Base-by-base conservation (phyloP, 1,140 invertebrate genomes). In the Bursaphelenchus mucronatus region DNA sequence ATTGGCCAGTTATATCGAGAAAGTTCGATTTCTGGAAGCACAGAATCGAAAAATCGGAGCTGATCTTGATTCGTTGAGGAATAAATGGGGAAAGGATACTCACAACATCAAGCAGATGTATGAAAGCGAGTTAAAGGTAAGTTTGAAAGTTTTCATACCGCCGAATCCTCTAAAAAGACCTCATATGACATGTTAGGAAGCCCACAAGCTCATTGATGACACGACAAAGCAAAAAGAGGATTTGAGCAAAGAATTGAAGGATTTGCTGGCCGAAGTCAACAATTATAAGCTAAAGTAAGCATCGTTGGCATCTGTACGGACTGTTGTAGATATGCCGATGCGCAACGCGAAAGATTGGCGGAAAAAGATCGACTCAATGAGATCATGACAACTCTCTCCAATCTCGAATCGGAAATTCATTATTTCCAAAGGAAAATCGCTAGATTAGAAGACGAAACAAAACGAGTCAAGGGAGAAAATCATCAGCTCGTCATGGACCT, bases 1-100 rank as follows among this genome's bases (percentile, higher is more conserved):
- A 52, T 82, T 84, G 58, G 84, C 83, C 55, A 72, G 69, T 62
- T 85, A 85, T 73, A 85, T 85, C 65, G 84, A 85, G 65, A 75
- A 84, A 54, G 83, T 84, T n/a, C 76, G 84, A 45, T 85, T 83
- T 57, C 70, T 85, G 41, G 84, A 85, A 61, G 84, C 84, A 21
- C 82, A 83, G 68, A 83, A 82, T 71, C 76, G 82, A 59, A 83
- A 83, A 63, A 69, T 84, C 19, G 82, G 78, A 39, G 75, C 79
- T 7, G 83, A 85, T 67, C 69, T 84, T 49, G 81, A 83, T 58
- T 68, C 74, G 30, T 73, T 84, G 17, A 77, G 80, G 61, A 76
- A 78, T 21, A 81, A 82, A 73, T 83, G 82, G 79, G 84, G 84
- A 41, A 83, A 83, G 62, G 83, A 84, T 70, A 83, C 83, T 0